phyloP scores from a whole-genome alignment of 2,113 vertebrate species.

The Macaca fascicularis region T2T-MFA8v1.1 NC_088379.1:153042001-153042500 shows the following conservation, averaged over 20 bases:
- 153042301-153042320: conserved; percentile 54
- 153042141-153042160: neutral
- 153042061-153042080: neutral
- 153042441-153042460: neutral
- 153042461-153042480: neutral
- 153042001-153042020: neutral
- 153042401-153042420: conserved; percentile 58
- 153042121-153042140: neutral
- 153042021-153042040: neutral
- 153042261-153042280: conserved; percentile 57
- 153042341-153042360: conserved; percentile 69
- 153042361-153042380: conserved; percentile 64
- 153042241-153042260: conserved; percentile 60
- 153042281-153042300: conserved; percentile 27
- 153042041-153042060: neutral
- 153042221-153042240: conserved; percentile 54
- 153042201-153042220: conserved; percentile 19
- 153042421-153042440: conserved; percentile 55
- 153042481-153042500: neutral
- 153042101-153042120: neutral
- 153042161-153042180: neutral
- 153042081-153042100: neutral
- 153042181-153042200: conserved; percentile 18
- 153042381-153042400: conserved; percentile 62
- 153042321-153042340: conserved; percentile 71